Base-by-base conservation (phyloP, 1,140 invertebrate species). In the Diorhabda carinulata region DNA sequence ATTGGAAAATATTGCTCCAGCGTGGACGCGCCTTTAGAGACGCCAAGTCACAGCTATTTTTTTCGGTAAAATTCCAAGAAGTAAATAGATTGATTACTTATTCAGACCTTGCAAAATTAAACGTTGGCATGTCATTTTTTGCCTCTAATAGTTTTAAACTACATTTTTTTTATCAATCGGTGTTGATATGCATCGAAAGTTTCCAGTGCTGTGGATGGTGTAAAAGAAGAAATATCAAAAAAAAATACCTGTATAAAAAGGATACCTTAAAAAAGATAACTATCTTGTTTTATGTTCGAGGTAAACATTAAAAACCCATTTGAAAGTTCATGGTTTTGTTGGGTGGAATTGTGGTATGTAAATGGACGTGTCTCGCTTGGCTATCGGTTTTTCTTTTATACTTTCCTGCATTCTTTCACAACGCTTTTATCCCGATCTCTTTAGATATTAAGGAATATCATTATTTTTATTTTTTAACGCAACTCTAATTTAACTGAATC, bases 271-370 rank as follows among this genome's bases (percentile, higher is more conserved):
- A 52, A 52, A 6, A 52, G 47, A 52, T 52, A 52, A 52, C 47
- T 52, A 52, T 52, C 47, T 52, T 52, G 47, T 52, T 52, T 52
- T 52, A 52, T 52, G 47, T 52, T n/a, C n/a, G n/a, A 52, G 47
- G 6, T n/a, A n/a, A 52, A 52, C 47, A 52, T 52, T 52, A 52
- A 52, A 52, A 52, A 52, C 6, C 47, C 47, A 52, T 52, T 52
- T 52, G n/a, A n/a, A 52, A 52, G 47, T 52, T 52, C 47, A n/a
- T 52, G 47, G 47, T 52, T 52, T 52, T 52, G 47, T 52, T 52
- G 47, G 6, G 47, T 4, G n/a, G 47, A 52, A 52, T 52, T 52
- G 6, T 52, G 47, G 47, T 8, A 52, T 52, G 47, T 52, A 52
- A 52, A 52, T 52, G 47, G 47, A 52, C n/a, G 47, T n/a, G 6